phyloP scores from a whole-genome alignment of 1,140 invertebrate genomes.

The Drosophila kanapiae region DNA sequence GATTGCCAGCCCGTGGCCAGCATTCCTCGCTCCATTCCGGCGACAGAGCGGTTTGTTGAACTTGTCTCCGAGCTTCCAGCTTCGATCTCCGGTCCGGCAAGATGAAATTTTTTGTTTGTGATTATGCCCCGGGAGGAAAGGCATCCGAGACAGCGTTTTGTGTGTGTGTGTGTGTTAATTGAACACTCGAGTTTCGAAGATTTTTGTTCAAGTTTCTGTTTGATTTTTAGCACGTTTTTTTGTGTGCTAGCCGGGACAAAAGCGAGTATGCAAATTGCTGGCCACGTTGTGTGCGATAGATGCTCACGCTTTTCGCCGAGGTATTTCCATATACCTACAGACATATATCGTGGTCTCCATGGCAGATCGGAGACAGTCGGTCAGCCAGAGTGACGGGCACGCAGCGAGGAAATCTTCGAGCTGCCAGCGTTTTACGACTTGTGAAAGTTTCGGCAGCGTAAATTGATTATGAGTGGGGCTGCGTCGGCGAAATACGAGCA shows the following conservation, averaged over 20 bases:
- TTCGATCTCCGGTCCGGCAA: slow-evolving; percentile 26
- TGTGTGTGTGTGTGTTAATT: slow-evolving; percentile 64
- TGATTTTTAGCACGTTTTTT: slow-evolving; percentile 70
- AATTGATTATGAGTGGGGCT: slow-evolving; percentile 60
- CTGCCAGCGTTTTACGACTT: slow-evolving; percentile 42
- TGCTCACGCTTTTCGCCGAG: slow-evolving; percentile 31
- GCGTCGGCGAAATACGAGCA: slow-evolving; percentile 34
- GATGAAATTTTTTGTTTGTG: slow-evolving; percentile 50
- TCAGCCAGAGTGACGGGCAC: slow-evolving; percentile 37
- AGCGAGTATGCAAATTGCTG: slow-evolving; percentile 65
- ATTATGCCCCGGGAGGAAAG: slow-evolving; percentile 40
- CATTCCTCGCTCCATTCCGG: slow-evolving; percentile 57
- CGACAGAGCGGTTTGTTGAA: slow-evolving; percentile 69
- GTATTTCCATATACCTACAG: slow-evolving; percentile 8
- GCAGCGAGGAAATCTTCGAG: slow-evolving; percentile 45
- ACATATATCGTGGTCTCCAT: background rate
- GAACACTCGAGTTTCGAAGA: slow-evolving; percentile 48
- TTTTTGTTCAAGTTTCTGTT: slow-evolving; percentile 49
- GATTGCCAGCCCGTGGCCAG: slow-evolving; percentile 62
- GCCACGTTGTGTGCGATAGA: slow-evolving; percentile 50
- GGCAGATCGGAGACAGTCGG: slow-evolving; percentile 53
- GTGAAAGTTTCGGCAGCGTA: slow-evolving; percentile 60
- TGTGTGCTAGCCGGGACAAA: slow-evolving; percentile 25
- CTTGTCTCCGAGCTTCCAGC: slow-evolving; percentile 31
- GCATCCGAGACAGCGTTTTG: slow-evolving; percentile 31